Evolutionary conservation across 2,888 invertebrate species (phyloP).

Genomic region (Hypena proboscidalis): DNA sequence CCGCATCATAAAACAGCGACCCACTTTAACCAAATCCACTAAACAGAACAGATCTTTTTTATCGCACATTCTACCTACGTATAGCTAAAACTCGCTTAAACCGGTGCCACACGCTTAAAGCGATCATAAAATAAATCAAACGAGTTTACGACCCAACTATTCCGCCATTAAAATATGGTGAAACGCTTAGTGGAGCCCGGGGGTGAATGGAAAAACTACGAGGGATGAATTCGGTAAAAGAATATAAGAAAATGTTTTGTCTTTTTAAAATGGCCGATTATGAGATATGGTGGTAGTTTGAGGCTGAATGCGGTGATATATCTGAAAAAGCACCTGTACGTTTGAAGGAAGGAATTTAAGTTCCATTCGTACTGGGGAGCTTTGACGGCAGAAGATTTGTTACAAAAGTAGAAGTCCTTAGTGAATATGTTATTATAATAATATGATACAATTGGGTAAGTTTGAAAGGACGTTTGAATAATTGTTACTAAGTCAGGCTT

Average conservation of each 20-base stretch:
- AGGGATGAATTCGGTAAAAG: slow-evolving; percentile 18
- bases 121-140: slow-evolving; percentile 81
- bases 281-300: background rate
- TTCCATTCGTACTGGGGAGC: too few species aligned
- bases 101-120: slow-evolving; percentile 48
- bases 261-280: slow-evolving; percentile 12
- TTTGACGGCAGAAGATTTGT: too few species aligned
- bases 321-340: too few species aligned
- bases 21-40: slow-evolving; percentile 2
- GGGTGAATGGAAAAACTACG: slow-evolving; percentile 52
- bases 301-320: background rate
- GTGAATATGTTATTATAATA: too few species aligned
- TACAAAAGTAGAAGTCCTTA: too few species aligned
- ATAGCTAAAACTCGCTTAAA: slow-evolving; percentile 43
- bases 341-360: too few species aligned
- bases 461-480: too few species aligned
- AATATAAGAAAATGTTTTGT: slow-evolving; percentile 16
- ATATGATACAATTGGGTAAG: too few species aligned
- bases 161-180: slow-evolving; percentile 79
- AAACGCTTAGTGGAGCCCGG: slow-evolving; percentile 65
- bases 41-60: background rate
- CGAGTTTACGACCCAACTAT: slow-evolving; percentile 78
- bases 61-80: slow-evolving; percentile 1
- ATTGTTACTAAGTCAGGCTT: too few species aligned
- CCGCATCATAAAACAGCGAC: background rate